phyloP scores from a whole-genome alignment of 2,113 vertebrate genomes.

The Sceloporus undulatus region DNA sequence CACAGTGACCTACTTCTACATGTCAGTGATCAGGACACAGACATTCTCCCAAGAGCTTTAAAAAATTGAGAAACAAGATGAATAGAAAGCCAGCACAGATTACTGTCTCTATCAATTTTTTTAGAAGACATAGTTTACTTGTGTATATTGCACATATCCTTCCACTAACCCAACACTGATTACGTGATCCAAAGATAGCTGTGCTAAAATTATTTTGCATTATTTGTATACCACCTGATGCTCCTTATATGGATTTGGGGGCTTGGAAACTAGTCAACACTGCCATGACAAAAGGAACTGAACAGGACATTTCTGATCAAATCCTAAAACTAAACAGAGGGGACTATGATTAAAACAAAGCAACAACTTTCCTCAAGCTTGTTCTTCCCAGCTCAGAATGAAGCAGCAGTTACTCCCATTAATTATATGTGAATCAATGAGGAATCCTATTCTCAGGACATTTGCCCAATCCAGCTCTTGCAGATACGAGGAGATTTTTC shows the following conservation, averaged over 20 bases:
- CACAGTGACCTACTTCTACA: background rate
- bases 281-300: background rate
- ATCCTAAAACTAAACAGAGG: background rate
- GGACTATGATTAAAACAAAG: background rate
- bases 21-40: background rate
- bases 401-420: background rate
- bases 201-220: background rate
- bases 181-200: background rate
- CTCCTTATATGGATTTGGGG: background rate
- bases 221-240: background rate
- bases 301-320: background rate
- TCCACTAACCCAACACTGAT: background rate
- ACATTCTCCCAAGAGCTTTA: background rate
- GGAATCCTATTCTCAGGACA: no score
- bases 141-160: background rate
- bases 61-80: background rate
- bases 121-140: background rate
- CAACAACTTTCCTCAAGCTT: background rate
- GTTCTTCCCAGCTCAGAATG: background rate
- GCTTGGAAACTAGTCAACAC: background rate
- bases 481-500: background rate
- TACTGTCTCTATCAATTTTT: background rate
- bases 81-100: background rate
- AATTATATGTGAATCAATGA: background rate
- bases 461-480: background rate